Conservation (phyloP, 2,888 invertebrate genomes). For the Pogonocherus hispidulus region DNA sequence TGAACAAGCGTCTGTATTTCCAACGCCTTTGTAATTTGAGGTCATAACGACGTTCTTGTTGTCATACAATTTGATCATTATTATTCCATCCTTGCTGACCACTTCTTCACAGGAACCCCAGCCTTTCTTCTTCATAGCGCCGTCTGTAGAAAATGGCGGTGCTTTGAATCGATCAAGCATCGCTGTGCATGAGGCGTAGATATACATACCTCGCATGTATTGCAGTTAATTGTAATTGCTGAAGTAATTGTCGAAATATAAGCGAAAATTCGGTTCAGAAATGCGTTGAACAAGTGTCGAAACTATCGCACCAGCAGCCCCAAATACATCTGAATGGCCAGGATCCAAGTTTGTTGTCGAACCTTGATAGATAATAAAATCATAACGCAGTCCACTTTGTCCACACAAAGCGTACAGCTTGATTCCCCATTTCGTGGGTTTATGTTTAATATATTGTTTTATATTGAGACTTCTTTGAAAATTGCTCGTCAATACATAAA, state of each 20-base stretch:
- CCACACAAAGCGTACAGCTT: not conserved
- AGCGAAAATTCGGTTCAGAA: constrained; percentile 7
- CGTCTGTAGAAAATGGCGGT: constrained; percentile 47
- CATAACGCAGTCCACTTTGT: not conserved
- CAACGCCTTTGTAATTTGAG: constrained; percentile 46
- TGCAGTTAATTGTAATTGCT: constrained; percentile 27
- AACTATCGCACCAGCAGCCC: not conserved
- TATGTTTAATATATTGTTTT: constrained; percentile 38
- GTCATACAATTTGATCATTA: constrained; percentile 43
- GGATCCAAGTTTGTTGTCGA: not conserved
- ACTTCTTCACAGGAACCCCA: constrained; percentile 39
- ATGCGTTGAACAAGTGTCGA: constrained; percentile 24
- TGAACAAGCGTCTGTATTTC: constrained; percentile 41
- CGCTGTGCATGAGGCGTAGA: constrained; percentile 39
- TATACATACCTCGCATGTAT: constrained; percentile 14
- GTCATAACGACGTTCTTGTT: constrained; percentile 42
- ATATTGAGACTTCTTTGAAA: constrained; percentile 36
- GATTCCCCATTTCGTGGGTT: constrained; percentile 22
- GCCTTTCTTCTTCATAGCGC: constrained; percentile 40
- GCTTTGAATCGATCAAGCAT: constrained; percentile 42
- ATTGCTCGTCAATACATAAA: constrained; percentile 33
- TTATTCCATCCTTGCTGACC: constrained; percentile 38
- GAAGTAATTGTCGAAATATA: constrained; percentile 46
- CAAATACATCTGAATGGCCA: not conserved
- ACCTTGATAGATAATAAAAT: constrained; percentile 7